Conservation (phyloP, 2,113 vertebrate genomes). For the Centropus unirufus region DNA sequence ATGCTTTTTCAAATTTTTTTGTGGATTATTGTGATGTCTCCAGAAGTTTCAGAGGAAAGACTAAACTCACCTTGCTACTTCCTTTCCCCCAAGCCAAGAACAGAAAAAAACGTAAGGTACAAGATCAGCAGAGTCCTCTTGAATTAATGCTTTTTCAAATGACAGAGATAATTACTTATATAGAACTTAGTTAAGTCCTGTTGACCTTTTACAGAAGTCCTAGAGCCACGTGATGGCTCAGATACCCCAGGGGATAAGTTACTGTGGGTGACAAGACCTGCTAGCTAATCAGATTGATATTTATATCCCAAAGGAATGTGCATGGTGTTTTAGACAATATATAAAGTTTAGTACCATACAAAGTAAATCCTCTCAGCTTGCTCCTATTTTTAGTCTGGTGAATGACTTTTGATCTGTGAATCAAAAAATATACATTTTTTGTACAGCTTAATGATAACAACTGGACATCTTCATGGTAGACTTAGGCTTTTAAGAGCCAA, state of each 20-base stretch:
- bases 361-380: not conserved
- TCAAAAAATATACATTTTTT: not conserved
- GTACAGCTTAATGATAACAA: not conserved
- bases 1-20: not conserved
- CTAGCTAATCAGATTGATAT: slow-evolving; percentile 67
- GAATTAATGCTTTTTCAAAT: not conserved
- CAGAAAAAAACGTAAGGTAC: not conserved
- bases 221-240: slow-evolving; percentile 20
- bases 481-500: not conserved
- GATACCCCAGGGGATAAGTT: slow-evolving; percentile 39
- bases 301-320: slow-evolving; percentile 61
- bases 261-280: slow-evolving; percentile 56
- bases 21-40: not conserved
- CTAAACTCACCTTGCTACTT: slow-evolving; percentile 8
- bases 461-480: not conserved
- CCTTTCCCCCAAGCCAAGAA: not conserved
- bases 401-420: not conserved
- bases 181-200: slow-evolving; percentile 46
- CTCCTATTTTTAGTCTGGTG: not conserved
- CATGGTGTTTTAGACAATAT: slow-evolving; percentile 45
- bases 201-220: slow-evolving; percentile 54
- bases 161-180: slow-evolving; percentile 22
- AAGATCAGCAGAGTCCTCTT: not conserved
- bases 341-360: not conserved
- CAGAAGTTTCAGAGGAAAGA: not conserved